Percentiles rank a stretch among this genome's conserved stretches.
phyloP scores from a whole-genome alignment of 2,113 vertebrate species.

The Chamaetylas fuelleborni region DNA sequence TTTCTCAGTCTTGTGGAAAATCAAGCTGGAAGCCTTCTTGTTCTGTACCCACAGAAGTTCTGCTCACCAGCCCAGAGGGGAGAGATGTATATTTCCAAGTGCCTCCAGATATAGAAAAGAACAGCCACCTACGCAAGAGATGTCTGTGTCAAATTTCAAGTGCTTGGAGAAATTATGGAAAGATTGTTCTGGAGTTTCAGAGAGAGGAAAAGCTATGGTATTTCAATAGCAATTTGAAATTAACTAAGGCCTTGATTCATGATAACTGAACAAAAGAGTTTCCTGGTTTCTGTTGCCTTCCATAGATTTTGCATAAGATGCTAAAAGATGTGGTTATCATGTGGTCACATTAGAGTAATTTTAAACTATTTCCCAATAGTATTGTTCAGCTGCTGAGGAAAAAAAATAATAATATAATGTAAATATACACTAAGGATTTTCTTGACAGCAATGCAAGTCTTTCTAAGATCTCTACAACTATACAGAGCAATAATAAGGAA shows the following conservation, averaged over 20 bases:
- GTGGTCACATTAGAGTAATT: background rate
- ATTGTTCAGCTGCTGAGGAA: background rate
- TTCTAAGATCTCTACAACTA: background rate
- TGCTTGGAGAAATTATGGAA: background rate
- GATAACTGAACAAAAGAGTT: background rate
- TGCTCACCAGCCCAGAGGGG: background rate
- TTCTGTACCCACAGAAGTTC: background rate
- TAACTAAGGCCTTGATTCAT: background rate
- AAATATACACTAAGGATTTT: background rate
- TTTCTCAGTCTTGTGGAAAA: background rate
- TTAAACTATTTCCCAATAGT: background rate
- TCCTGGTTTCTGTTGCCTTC: background rate
- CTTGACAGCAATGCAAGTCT: background rate
- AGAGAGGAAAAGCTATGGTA: background rate
- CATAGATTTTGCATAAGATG: background rate
- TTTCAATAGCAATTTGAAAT: background rate
- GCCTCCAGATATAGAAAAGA: background rate
- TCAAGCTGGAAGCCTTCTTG: background rate
- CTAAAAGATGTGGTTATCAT: background rate
- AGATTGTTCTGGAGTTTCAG: background rate
- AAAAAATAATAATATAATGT: background rate
- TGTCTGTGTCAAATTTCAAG: background rate
- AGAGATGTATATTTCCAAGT: background rate
- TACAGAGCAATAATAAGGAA: background rate
- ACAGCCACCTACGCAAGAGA: background rate